Base-by-base conservation (phyloP, 1,140 invertebrate genomes). In the Streblospio benedicti region DNA sequence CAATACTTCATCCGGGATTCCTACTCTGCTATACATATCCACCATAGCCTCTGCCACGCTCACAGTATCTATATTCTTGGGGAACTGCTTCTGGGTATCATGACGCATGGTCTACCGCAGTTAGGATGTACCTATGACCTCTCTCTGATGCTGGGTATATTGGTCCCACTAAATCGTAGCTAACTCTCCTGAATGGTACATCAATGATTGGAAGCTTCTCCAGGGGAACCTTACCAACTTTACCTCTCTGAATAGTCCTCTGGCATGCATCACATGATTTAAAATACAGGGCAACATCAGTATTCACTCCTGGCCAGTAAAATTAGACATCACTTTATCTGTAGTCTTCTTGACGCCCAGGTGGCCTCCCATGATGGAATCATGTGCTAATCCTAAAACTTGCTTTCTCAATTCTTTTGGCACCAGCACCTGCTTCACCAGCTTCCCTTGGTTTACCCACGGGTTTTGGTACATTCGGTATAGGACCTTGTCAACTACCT, bases 181-280 rank as follows among this genome's bases (percentile, higher is more conserved):
- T 50, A 57, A 59, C 51, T 41, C 58, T 12, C 20, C 43, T 16
- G 23, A 60, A 60, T n/a, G 52, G 58, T 33, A 25, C 28, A 18
- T 32, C 50, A 27, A 56, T 45, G 20, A 60, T 25, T n/a, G 58
- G 51, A 31, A 38, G 33, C 38, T 55, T 9, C 27, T 33, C 16
- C 6, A 60, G 32, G 2, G 58, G 52, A 18, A 43, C 58, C 33
- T 57, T 60, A 4, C 4, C 23, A 16, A 16, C 20, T 25, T 25
- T 35, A 57, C 58, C 58, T 31, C 56, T 60, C 30, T 49, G 50
- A 27, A 55, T 38, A 56, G 23, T 3, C n/a, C 4, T 57, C 5
- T 59, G 57, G 28, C 57, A 59, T 18, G 28, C 35, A 35, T 60
- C 28, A 31, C 58, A 60, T 25, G 58, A 57, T 27, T 43, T 6